Percentiles rank a stretch among this genome's conserved stretches.
phyloP scores from a whole-genome alignment of 2,888 invertebrate species.

The Bellardia pandia region DNA sequence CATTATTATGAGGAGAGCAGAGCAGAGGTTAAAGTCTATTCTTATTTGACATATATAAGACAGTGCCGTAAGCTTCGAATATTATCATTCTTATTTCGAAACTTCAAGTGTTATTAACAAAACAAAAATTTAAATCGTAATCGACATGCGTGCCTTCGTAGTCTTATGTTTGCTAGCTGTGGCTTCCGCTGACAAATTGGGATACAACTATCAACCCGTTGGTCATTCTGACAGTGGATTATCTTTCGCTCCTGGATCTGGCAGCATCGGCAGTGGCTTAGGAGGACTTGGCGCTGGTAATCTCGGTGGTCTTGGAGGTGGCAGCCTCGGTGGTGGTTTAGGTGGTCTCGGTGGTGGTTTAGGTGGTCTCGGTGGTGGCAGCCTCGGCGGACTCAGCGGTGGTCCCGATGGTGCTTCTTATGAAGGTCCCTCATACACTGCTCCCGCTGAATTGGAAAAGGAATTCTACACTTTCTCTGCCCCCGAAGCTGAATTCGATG shows the following conservation, averaged over 20 bases:
- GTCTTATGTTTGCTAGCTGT: conserved; percentile 78
- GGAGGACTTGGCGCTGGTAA: neutral
- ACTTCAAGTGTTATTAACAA: conserved; percentile 57
- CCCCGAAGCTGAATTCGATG: conserved; percentile 70
- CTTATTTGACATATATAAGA: conserved; percentile 60
- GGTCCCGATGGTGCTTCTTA: conserved; percentile 60
- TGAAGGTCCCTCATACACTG: conserved; percentile 31
- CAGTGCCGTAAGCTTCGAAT: conserved; percentile 11
- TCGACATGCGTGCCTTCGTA: conserved; percentile 79
- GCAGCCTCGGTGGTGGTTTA: conserved; percentile 26
- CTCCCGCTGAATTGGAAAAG: conserved; percentile 71
- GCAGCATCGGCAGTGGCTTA: neutral
- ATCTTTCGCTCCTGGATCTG: conserved; percentile 38
- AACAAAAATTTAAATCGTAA: conserved; percentile 43
- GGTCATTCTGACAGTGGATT: conserved; percentile 47
- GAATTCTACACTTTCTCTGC: conserved; percentile 73
- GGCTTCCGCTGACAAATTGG: conserved; percentile 79
- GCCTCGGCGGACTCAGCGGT: neutral
- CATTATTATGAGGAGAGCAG: neutral
- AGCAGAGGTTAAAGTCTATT: conserved; percentile 14
- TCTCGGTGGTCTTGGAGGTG: neutral
- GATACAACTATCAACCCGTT: conserved; percentile 79
- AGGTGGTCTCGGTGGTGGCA: neutral
- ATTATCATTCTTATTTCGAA: conserved; percentile 60
- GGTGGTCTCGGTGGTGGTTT: neutral